Percentiles rank a stretch among this genome's conserved stretches.
Conservation (phyloP, 2,113 vertebrate species). For the Corythornis cristatus region DNA sequence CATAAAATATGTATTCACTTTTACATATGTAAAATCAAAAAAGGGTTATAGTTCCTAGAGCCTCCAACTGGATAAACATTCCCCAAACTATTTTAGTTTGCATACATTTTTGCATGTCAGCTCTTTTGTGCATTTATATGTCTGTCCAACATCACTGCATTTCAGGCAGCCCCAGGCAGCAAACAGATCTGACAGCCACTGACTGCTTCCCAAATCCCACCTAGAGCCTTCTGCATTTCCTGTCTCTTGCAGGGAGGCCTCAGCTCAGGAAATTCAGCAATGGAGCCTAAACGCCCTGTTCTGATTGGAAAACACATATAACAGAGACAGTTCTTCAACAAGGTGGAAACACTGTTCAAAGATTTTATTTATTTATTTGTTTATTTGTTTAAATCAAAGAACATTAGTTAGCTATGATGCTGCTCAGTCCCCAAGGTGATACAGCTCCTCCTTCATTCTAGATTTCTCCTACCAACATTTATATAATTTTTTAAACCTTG, state of each 20-base stretch:
- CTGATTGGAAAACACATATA: neutral
- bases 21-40: neutral
- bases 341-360: neutral
- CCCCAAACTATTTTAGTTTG: neutral
- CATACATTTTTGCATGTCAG: neutral
- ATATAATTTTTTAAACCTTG: neutral
- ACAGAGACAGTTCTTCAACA: neutral
- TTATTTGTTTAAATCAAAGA: neutral
- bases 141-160: neutral
- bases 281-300: neutral
- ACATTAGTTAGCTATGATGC: neutral
- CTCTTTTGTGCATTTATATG: neutral
- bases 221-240: neutral
- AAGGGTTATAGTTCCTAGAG: neutral
- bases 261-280: neutral
- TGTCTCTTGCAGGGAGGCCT: neutral
- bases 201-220: neutral
- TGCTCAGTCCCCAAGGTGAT: neutral
- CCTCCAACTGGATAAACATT: neutral
- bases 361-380: neutral
- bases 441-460: neutral
- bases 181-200: neutral
- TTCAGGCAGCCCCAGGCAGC: fast-evolving
- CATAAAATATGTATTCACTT: neutral
- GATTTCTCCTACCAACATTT: neutral